Evolutionary conservation across 1,140 invertebrate species (phyloP).

Genomic region (Bombus huntii): DNA sequence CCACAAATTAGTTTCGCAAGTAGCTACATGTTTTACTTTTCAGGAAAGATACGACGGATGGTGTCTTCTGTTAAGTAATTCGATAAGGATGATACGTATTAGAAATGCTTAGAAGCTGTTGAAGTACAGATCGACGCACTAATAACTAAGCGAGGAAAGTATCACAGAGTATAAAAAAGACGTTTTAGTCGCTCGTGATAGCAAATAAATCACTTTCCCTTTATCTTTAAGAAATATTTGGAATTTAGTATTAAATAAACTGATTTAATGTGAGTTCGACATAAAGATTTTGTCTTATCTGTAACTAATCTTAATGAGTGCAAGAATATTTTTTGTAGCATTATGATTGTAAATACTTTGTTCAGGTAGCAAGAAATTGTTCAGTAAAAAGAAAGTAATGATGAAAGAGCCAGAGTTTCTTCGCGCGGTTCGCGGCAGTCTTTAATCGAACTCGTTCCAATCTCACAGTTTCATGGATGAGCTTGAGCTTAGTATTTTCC

Average conservation of each 20-base stretch:
- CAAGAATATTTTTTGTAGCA: too few relatives aligned
- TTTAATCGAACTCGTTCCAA: slow-evolving; percentile 4
- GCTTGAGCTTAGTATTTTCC: not conserved
- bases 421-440: not conserved
- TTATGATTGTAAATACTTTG: too few relatives aligned
- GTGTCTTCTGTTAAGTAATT: not conserved
- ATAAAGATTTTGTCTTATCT: too few relatives aligned
- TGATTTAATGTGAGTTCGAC: too few relatives aligned
- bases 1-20: not conserved
- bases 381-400: not conserved
- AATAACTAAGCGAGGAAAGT: not conserved
- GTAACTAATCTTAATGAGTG: too few relatives aligned
- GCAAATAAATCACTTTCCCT: too few relatives aligned
- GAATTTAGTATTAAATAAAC: too few relatives aligned
- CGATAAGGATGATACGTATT: not conserved
- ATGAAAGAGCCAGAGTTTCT: not conserved
- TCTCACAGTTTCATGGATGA: not conserved
- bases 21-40: not conserved
- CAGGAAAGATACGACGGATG: not conserved
- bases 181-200: not conserved
- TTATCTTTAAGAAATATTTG: too few relatives aligned
- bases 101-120: not conserved
- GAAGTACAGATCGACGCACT: not conserved
- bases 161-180: not conserved
- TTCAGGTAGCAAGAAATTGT: not conserved